A percentile compares a stretch with the other conserved stretches of the same genome.
Conservation (phyloP, 2,888 invertebrate genomes). For the Dinocampus coccinellae region DNA sequence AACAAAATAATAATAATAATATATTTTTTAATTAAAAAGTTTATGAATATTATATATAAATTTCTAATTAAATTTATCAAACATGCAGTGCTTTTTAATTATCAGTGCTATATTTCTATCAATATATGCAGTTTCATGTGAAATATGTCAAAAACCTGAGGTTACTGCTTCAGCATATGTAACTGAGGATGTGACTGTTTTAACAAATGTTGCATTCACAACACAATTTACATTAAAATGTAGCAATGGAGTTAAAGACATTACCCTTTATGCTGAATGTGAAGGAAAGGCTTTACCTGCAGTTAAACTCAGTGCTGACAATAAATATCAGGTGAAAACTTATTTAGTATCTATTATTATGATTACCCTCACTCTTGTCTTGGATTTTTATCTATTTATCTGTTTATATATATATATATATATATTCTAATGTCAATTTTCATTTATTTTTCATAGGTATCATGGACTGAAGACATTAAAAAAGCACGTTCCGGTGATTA, state of each 20-base stretch:
- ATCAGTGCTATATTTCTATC: slow-evolving; percentile 32
- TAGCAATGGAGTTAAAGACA: slow-evolving; percentile 75
- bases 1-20: not conserved
- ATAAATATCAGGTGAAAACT: slow-evolving; percentile 84
- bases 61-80: slow-evolving; percentile 6
- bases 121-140: slow-evolving; percentile 31
- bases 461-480: slow-evolving; percentile 92
- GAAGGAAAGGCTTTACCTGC: slow-evolving; percentile 89
- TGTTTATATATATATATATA: no score
- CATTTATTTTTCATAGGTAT: slow-evolving; percentile 76
- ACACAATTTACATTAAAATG: slow-evolving; percentile 91
- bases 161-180: slow-evolving; percentile 87
- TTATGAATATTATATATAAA: not conserved
- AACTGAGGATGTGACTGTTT: slow-evolving; percentile 91
- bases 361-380: not conserved
- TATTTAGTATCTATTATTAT: not conserved
- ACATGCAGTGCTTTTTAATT: slow-evolving; percentile 41
- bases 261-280: slow-evolving; percentile 90
- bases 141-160: slow-evolving; percentile 75
- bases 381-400: not conserved
- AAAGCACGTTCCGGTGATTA: slow-evolving; percentile 86
- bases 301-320: slow-evolving; percentile 79
- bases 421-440: no score
- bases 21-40: not conserved
- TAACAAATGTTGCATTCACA: slow-evolving; percentile 91